Evolutionary conservation across 2,113 vertebrate species (phyloP).

Genomic region (Python bivittatus): DNA sequence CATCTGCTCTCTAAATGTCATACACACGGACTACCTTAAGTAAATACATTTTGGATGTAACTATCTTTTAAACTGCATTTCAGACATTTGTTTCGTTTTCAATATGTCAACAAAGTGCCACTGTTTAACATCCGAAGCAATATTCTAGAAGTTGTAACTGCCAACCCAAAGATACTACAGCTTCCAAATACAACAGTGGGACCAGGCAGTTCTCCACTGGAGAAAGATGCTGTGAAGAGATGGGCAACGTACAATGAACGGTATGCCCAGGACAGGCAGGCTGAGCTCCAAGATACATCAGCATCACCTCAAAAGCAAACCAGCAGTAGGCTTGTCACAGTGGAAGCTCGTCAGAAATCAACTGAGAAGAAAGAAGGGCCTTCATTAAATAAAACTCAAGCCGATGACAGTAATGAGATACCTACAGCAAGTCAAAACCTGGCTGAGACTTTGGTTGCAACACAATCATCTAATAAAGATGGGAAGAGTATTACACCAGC

Average conservation of each 20-base stretch:
- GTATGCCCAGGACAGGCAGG: background rate
- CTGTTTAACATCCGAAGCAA: background rate
- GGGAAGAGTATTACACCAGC: background rate
- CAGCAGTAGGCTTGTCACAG: background rate
- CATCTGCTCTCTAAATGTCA: background rate
- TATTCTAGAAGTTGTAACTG: background rate
- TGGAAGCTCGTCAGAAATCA: rapidly evolving
- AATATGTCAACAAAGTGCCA: rapidly evolving
- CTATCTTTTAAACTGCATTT: constrained; percentile 38
- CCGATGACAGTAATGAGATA: background rate
- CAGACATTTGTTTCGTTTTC: constrained; percentile 20
- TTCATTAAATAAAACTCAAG: background rate
- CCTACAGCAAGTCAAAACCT: background rate
- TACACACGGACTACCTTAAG: background rate
- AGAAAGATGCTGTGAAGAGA: background rate
- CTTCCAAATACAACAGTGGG: background rate
- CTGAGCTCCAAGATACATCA: background rate
- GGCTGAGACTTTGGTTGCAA: background rate
- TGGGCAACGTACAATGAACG: background rate
- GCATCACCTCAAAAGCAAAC: background rate
- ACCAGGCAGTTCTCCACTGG: background rate
- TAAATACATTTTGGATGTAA: constrained; percentile 24
- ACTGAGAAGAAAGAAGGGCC: background rate
- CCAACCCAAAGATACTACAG: background rate
- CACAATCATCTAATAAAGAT: background rate